Conservation (phyloP, 2,888 invertebrate species). For the Cheilosia scutellata region DNA sequence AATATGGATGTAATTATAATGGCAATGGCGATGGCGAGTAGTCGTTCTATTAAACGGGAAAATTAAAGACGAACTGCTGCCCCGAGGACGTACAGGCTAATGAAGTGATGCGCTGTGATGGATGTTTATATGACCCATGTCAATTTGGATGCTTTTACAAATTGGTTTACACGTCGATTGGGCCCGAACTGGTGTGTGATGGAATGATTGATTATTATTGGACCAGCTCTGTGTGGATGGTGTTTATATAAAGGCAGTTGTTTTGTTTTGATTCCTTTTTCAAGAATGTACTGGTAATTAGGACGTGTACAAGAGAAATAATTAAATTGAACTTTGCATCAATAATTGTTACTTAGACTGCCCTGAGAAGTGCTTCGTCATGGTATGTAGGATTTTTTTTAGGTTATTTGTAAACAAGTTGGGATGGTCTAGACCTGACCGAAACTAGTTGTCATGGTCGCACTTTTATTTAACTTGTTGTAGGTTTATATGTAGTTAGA, state of each 20-base stretch:
- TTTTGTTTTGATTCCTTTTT: neutral
- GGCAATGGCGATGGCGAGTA: neutral
- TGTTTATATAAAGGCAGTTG: neutral
- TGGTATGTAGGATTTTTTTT: too few relatives aligned
- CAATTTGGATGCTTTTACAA: conserved; percentile 47
- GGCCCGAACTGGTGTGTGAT: neutral
- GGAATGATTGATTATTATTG: conserved; percentile 35
- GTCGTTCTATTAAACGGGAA: conserved; percentile 12
- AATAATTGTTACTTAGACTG: too few relatives aligned
- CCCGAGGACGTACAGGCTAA: conserved; percentile 25
- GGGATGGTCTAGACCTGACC: too few relatives aligned
- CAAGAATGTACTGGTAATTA: neutral
- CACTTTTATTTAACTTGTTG: too few relatives aligned
- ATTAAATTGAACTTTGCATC: too few relatives aligned
- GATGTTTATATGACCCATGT: conserved; percentile 47
- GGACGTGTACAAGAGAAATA: too few relatives aligned
- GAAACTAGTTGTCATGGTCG: too few relatives aligned
- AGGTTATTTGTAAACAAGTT: too few relatives aligned
- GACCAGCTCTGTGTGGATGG: neutral
- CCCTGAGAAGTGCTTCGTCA: too few relatives aligned
- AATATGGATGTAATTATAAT: conserved; percentile 14
- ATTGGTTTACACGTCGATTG: conserved; percentile 31
- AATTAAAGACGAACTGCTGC: conserved; percentile 14
- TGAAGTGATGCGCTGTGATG: conserved; percentile 56
- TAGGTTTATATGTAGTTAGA: too few relatives aligned